Evolutionary conservation across 2,888 invertebrate species (phyloP), one percentile per base, ranked within the genome.

Genomic region (Cremastinae sp.): DNA sequence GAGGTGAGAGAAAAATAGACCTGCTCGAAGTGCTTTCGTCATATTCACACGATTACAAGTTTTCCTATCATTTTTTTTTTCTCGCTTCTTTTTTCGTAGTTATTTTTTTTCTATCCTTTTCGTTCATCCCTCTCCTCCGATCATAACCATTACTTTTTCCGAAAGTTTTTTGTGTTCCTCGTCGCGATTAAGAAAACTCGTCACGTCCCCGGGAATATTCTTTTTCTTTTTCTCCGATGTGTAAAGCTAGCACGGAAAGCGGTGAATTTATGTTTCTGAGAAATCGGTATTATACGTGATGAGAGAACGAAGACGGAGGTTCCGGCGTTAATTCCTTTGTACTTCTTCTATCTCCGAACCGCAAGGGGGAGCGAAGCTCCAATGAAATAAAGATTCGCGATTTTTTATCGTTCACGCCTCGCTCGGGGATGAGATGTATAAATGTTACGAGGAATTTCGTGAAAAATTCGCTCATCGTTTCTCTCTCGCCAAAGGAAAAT

Each of bases 1-100:
- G 96, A 89, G 97, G 97, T 96, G 91, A 92, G 93, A 90, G 28
- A 28, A 28, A 28, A 28, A 28, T 2, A 28, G 66, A 74, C 61
- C 37, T 14, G 12, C n/a, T 58, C 22, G 20, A 2, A n/a, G 22
- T 65, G 61, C 51, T 59, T 47, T 18, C 28, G 8, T 12, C 22
- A 49, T 68, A 58, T 68, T 62, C 55, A 43, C 62, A 62, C 68
- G 58, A 61, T 68, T 61, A 37, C 18, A 39, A 22, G 59, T 14
- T 49, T 69, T 43, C 22, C 58, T 43, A 18, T 49, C 28, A 28
- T 22, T 35, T 8, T 53, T 28, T 10, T 7, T 22, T 10, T 14
- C n/a, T 37, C n/a, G 35, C n/a, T 37, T 1, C 37, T 49, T 16
- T 16, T 20, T 20, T 55, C 14, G 12, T 45, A 37, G 45, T 37